These are phyloP conservation scores for Oncorhynchus mykiss DNA, from an alignment of 2,113 vertebrate genomes.

Conservation along the genomic window DNA sequence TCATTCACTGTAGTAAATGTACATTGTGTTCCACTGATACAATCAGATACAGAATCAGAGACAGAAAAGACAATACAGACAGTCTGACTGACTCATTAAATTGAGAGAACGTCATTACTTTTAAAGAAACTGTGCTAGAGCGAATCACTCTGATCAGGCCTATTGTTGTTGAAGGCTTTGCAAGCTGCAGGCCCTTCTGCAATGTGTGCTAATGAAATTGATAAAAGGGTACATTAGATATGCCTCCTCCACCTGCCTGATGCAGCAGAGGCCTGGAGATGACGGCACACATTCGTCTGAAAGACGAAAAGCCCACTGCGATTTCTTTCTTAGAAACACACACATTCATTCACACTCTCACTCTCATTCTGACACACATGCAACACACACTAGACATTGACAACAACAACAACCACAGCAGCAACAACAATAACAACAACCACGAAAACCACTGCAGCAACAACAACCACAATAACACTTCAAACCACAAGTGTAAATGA, in stretches of 20 bases:
- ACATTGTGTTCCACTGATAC: neutral
- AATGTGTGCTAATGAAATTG: no score
- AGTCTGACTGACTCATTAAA: neutral
- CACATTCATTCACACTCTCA: neutral
- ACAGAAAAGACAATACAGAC: neutral
- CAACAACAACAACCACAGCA: no score
- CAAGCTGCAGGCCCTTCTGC: constrained; percentile 1
- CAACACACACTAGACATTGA: neutral
- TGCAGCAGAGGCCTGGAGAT: no score
- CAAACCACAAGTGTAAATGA: no score
- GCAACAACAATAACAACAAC: no score
- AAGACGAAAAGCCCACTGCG: no score
- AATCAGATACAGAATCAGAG: neutral
- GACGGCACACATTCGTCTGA: no score
- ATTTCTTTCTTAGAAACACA: neutral
- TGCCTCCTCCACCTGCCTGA: no score
- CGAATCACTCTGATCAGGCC: neutral
- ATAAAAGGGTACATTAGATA: no score
- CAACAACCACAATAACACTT: no score
- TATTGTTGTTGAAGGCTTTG: constrained; percentile 18
- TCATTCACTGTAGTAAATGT: neutral
- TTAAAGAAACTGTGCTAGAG: neutral
- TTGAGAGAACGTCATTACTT: neutral
- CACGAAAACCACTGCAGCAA: no score
- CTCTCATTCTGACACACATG: neutral